Evolutionary conservation across 2,113 vertebrate species (phyloP).

Genomic region (Pantherophis guttatus): DNA sequence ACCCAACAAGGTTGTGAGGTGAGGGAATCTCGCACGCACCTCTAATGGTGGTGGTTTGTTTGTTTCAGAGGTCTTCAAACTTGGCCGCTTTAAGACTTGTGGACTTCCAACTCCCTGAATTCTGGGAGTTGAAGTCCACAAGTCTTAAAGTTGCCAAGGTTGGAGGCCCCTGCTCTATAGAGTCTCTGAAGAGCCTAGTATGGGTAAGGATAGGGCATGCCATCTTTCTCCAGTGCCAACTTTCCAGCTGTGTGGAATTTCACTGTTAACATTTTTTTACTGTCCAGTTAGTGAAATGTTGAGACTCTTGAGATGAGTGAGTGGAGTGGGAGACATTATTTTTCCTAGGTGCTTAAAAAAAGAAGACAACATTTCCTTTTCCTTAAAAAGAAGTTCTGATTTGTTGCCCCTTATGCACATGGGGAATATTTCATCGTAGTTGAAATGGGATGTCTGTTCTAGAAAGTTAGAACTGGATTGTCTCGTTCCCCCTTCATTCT

Average conservation of each 20-base stretch:
- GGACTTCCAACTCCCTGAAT: no score
- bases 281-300: neutral
- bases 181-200: neutral
- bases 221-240: neutral
- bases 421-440: neutral
- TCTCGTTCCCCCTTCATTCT: neutral
- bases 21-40: no score
- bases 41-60: no score
- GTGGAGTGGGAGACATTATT: neutral
- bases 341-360: neutral
- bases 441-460: neutral
- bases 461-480: neutral
- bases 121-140: no score
- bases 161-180: neutral
- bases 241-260: neutral
- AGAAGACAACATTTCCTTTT: neutral
- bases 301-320: neutral
- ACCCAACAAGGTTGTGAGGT: neutral
- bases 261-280: neutral
- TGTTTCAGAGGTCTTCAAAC: no score
- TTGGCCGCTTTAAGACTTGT: no score
- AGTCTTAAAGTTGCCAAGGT: no score
- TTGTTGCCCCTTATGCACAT: neutral
- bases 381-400: neutral
- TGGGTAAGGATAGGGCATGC: neutral